Conservation (phyloP, 2,113 vertebrate species). For the Platichthys flesus region DNA sequence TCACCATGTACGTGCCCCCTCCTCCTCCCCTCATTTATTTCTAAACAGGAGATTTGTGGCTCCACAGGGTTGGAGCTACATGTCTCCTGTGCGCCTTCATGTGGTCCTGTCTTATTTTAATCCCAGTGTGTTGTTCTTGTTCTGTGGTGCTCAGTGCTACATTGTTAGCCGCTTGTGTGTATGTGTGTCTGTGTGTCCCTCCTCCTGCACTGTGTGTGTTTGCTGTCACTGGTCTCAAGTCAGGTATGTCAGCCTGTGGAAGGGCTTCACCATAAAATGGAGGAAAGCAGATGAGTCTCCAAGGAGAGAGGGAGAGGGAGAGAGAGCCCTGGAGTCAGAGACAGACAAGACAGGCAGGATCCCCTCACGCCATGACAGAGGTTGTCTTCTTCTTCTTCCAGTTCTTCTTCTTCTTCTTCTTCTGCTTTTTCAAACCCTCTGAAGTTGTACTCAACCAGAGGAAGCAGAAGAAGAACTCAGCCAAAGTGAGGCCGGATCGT, state of each 20-base stretch:
- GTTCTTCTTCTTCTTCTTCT: conserved; percentile 26
- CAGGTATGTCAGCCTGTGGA: conserved; percentile 89
- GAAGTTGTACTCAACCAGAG: conserved; percentile 26
- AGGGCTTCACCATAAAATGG: conserved; percentile 98
- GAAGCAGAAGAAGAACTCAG: conserved; percentile 66
- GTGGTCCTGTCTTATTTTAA: neutral
- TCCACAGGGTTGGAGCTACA: conserved; percentile 61
- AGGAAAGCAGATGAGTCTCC: conserved; percentile 90
- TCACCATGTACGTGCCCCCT: conserved; percentile 71
- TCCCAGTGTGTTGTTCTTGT: conserved; percentile 32
- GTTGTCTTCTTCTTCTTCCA: conserved; percentile 60
- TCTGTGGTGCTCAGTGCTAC: conserved; percentile 28
- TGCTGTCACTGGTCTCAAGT: conserved; percentile 89
- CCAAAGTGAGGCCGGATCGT: conserved; percentile 47
- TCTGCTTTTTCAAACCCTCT: conserved; percentile 16
- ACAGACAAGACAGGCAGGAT: conserved; percentile 70
- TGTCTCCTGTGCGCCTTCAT: conserved; percentile 10
- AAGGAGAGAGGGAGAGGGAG: conserved; percentile 75
- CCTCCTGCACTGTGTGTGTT: conserved; percentile 13
- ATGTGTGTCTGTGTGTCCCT: neutral
- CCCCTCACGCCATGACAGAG: conserved; percentile 79
- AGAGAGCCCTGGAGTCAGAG: conserved; percentile 77
- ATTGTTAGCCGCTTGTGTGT: conserved; percentile 9
- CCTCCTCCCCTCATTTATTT: conserved; percentile 35
- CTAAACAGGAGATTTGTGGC: conserved; percentile 26